Evolutionary conservation across 2,113 vertebrate genomes (phyloP).

Genomic region (Girardinichthys multiradiatus): DNA sequence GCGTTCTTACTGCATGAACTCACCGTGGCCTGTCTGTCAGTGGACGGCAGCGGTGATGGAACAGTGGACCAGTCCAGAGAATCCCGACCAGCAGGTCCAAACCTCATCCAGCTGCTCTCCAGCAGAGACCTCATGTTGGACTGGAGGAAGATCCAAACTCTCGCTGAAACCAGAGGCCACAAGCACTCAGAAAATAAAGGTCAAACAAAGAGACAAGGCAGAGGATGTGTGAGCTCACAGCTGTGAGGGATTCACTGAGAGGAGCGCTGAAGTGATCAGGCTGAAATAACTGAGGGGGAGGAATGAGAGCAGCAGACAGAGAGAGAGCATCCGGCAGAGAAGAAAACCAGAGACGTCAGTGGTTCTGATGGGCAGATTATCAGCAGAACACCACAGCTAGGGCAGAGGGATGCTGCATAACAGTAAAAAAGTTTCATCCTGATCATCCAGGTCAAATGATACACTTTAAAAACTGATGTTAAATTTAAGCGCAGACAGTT

Average conservation of each 20-base stretch:
- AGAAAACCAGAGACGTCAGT: constrained; percentile 21
- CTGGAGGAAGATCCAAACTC: constrained; percentile 26
- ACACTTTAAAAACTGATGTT: not conserved
- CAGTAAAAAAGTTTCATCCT: not conserved
- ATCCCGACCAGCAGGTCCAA: constrained; percentile 86
- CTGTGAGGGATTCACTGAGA: constrained; percentile 28
- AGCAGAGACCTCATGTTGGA: constrained; percentile 83
- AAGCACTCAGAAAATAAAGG: not conserved
- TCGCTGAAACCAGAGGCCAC: constrained; percentile 18
- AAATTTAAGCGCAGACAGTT: not conserved
- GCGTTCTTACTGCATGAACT: constrained; percentile 55
- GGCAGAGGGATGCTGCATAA: no score
- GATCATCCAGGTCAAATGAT: not conserved
- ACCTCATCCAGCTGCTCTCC: constrained; percentile 88
- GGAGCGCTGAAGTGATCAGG: constrained; percentile 11
- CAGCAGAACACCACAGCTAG: not conserved
- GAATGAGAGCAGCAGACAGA: constrained; percentile 55
- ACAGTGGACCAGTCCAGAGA: constrained; percentile 87
- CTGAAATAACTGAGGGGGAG: constrained; percentile 14
- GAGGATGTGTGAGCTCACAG: not conserved
- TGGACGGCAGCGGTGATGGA: constrained; percentile 76
- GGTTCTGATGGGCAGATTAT: constrained; percentile 44
- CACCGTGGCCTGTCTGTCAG: constrained; percentile 84
- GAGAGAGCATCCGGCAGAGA: constrained; percentile 16
- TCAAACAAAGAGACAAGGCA: not conserved